Percentiles rank a stretch among this genome's conserved stretches.
phyloP scores from a whole-genome alignment of 2,113 vertebrate species.

The Lepisosteus oculatus region DNA sequence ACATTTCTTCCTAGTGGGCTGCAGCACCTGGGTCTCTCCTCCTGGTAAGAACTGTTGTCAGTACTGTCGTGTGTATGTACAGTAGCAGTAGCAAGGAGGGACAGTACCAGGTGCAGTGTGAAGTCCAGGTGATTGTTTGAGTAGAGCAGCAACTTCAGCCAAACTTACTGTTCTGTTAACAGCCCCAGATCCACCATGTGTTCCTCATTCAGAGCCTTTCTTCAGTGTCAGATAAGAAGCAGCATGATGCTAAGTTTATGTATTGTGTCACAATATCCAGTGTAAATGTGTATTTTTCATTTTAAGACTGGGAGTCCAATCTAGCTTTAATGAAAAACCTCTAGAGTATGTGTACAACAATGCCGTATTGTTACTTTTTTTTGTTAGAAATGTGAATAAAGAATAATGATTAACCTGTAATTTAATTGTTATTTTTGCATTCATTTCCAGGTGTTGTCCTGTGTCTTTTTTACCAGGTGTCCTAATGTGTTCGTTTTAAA shows the following conservation, averaged over 20 bases:
- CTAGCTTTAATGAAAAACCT: conserved; percentile 9
- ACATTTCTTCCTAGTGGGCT: background rate
- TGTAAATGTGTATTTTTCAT: conserved; percentile 6
- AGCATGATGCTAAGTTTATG: background rate
- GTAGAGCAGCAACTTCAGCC: background rate
- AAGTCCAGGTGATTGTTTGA: background rate
- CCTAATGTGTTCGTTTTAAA: no score
- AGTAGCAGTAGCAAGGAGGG: background rate
- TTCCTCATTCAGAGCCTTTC: background rate
- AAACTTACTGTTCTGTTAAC: background rate
- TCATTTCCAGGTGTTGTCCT: no score
- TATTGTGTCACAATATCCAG: background rate
- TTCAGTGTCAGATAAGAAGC: background rate
- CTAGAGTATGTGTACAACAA: background rate
- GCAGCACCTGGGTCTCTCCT: background rate
- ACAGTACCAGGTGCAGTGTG: no score
- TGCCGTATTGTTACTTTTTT: conserved; percentile 1
- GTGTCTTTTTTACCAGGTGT: no score
- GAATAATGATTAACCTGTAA: conserved; percentile 4
- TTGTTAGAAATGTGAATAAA: conserved; percentile 7
- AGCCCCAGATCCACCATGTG: background rate
- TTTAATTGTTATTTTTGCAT: background rate
- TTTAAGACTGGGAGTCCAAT: background rate
- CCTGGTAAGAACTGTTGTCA: background rate
- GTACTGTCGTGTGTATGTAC: background rate